phyloP scores from a whole-genome alignment of 2,888 invertebrate genomes.

The Lepidocyrtoides sp. region DNA sequence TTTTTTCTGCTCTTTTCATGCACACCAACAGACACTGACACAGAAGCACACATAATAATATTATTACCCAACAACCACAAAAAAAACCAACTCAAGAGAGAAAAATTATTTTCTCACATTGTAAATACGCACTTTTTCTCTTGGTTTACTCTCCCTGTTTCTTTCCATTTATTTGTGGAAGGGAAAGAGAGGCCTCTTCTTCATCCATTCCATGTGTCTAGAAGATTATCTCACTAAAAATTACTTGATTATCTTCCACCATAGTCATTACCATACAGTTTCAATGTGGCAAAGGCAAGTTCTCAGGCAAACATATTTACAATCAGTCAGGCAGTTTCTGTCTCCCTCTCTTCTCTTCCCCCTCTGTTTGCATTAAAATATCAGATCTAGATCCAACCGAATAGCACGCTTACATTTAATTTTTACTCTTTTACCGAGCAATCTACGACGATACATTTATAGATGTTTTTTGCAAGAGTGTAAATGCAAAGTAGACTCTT shows the following conservation, averaged over 20 bases:
- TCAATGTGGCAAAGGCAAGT: no score
- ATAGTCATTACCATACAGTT: neutral
- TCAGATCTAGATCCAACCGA: conserved; percentile 8
- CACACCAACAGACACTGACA: neutral
- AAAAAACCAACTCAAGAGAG: neutral
- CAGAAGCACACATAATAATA: neutral
- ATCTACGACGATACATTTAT: no score
- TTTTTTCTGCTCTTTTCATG: neutral
- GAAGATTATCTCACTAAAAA: conserved; percentile 1
- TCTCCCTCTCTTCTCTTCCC: no score
- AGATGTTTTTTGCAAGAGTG: neutral
- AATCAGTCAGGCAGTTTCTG: no score
- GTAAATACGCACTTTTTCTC: conserved; percentile 35
- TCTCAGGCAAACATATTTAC: no score
- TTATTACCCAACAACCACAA: neutral
- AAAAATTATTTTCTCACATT: neutral
- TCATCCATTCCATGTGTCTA: neutral
- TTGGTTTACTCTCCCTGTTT: neutral
- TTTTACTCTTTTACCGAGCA: neutral
- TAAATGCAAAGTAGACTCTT: neutral
- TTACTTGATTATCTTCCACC: conserved; percentile 41
- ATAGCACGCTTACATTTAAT: neutral
- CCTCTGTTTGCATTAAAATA: no score
- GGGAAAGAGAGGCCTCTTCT: conserved; percentile 1
- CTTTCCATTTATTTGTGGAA: conserved; percentile 22